Evolutionary conservation across 2,888 invertebrate genomes (phyloP), one percentile per base, ranked within the genome.

Genomic region (Crioceris asparagi): DNA sequence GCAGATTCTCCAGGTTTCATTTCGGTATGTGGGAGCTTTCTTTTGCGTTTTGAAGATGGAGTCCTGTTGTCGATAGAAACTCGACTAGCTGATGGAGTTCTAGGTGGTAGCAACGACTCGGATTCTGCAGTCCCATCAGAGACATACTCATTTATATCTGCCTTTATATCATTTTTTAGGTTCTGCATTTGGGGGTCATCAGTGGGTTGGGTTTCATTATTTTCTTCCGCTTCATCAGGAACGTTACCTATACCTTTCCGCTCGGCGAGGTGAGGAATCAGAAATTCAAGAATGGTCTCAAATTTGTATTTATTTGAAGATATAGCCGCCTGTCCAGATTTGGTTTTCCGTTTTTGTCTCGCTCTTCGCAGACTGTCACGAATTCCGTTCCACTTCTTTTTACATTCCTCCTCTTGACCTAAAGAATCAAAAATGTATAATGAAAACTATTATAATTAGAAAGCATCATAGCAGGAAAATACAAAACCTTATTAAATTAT

Each of bases 271-370:
- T 49, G 39, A 38, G 51, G 49, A 30, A 51, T 23, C 38, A 49
- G 43, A 36, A 52, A 53, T 40, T 37, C 29, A 23, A 53, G 45
- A 16, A 47, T 38, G 29, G 36, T 36, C 32, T 53, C 47, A 42
- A 45, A 51, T 31, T 46, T 50, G 36, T 53, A 50, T 29, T 48
- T 47, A 35, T 25, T 7, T 11, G 21, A 29, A 37, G 19, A 36
- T 35, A 23, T 35, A 47, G 47, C 48, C 32, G 44, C 41, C 38
- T 48, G 48, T 36, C 51, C 50, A 43, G 48, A 46, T 48, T 39
- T 38, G 19, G 45, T 50, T 40, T 45, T 49, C 21, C 47, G 44
- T 47, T 50, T 49, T 25, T 47, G 41, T 32, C 38, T 36, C 10
- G 45, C 36, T 38, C 48, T 50, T 8, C 48, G 43, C 16, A 48